phyloP scores from a whole-genome alignment of 2,113 vertebrate species.

The Ceyx margarethae region DNA sequence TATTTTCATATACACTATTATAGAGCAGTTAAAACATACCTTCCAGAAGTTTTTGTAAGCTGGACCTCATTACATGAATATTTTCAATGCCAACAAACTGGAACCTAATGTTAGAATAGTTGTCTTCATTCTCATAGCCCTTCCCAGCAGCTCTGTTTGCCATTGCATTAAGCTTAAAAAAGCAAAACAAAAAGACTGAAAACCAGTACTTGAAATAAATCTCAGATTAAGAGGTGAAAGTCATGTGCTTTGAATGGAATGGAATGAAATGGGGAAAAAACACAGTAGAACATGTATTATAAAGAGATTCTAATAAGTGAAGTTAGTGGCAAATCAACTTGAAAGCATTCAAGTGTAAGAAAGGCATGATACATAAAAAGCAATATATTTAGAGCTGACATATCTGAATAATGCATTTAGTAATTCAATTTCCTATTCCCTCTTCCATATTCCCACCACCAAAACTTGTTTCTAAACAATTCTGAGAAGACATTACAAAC shows the following conservation, averaged over 20 bases:
- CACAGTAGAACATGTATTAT: neutral
- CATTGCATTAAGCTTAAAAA: constrained; percentile 89
- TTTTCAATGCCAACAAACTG: constrained; percentile 99
- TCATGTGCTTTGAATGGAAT: neutral
- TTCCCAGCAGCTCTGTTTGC: constrained; percentile 98
- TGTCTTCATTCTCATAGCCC: constrained; percentile 99
- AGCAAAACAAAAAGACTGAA: constrained; percentile 5
- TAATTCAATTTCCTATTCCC: neutral
- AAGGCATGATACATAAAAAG: neutral
- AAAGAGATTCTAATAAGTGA: neutral
- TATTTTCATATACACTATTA: neutral
- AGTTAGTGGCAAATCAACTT: neutral
- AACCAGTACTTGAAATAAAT: neutral
- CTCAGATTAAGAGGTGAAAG: neutral
- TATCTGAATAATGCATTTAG: neutral
- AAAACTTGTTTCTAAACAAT: neutral
- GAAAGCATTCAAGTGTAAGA: neutral
- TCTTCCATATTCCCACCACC: neutral
- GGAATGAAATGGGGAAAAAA: neutral
- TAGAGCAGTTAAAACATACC: constrained; percentile 73
- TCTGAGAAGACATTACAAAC: neutral
- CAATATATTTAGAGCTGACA: neutral
- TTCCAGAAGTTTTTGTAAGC: constrained; percentile 95
- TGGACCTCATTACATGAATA: constrained; percentile 96
- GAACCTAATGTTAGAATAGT: constrained; percentile 98